Base-by-base conservation (phyloP, 2,888 invertebrate genomes). In the Eupithecia inturbata region DNA sequence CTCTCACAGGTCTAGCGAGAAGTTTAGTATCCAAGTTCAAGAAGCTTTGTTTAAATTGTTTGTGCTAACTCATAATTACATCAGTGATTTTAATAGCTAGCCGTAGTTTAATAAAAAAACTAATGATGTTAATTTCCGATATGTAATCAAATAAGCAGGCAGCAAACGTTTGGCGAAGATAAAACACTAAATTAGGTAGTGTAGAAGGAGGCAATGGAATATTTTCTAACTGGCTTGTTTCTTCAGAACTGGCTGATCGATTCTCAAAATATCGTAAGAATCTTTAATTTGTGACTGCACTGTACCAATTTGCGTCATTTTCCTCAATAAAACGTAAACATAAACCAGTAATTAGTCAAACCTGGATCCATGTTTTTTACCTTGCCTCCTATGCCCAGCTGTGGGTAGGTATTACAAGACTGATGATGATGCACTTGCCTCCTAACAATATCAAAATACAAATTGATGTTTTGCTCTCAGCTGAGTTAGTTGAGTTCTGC, bases 1-100 rank as follows among this genome's bases (percentile, higher is more conserved):
- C 81, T 81, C 81, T 80, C 80, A 77, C 80, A 74, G 76, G 80
- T 79, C 83, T 81, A 81, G 80, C 80, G 14, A 33, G n/a, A 63
- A 16, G 62, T 5, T 62, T 63, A 19, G 60, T 60, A 6, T 31
- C 19, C 31, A 33, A 31, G 33, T 31, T 7, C 31, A 33, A 31
- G 33, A 63, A 36, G n/a, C 33, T 63, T 12, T 10, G 22, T 3
- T 53, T 4, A 3, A 53, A 53, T 26, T 53, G 22, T 53, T 12
- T 53, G 49, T 49, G 49, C 49, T n/a, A 41, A 41, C 14, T 16
- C 41, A 2, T 45, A 6, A 19, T 19, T 16, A 19, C 45, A 16
- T 6, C 12, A 45, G n/a, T 49, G 49, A 1, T 49, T 49, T 49
- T 49, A n/a, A n/a, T 9, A 45, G 6, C 45, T 49, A n/a, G 49